phyloP scores from a whole-genome alignment of 2,113 vertebrate genomes.

The Hiodon tergisus region DNA sequence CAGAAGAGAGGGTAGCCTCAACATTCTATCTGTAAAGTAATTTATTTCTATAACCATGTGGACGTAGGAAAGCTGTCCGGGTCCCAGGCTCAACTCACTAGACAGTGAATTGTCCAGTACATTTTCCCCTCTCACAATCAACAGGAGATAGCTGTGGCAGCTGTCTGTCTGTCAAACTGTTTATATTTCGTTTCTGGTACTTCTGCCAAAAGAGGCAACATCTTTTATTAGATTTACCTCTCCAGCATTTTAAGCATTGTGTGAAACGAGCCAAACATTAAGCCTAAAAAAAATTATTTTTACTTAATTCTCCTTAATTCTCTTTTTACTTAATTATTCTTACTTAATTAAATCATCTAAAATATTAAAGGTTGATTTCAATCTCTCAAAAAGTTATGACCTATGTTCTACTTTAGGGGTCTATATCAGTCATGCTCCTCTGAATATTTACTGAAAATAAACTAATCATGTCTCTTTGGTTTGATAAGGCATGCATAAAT shows the following conservation, averaged over 20 bases:
- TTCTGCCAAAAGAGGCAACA: neutral
- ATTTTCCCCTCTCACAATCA: neutral
- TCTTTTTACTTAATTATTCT: neutral
- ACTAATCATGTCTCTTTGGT: neutral
- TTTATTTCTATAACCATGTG: neutral
- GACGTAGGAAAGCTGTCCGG: neutral
- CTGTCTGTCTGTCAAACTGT: neutral
- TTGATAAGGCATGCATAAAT: neutral
- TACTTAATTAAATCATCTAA: no score
- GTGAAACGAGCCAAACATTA: neutral
- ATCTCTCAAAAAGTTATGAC: no score
- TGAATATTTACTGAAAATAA: neutral
- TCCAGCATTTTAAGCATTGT: neutral
- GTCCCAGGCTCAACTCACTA: neutral
- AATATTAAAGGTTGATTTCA: no score
- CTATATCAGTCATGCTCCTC: neutral
- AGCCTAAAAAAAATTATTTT: neutral
- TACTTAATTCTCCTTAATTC: constrained; percentile 8
- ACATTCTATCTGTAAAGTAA: neutral
- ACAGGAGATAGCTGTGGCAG: neutral
- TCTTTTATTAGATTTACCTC: neutral
- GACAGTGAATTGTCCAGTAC: neutral
- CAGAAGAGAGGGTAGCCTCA: neutral
- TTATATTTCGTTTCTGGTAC: neutral
- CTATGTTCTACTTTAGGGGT: neutral